Percentiles rank a stretch among this genome's conserved stretches.
These are phyloP conservation scores for Arrhamphus sclerolepis DNA, from an alignment of 2,797 vertebrate genomes.

Conservation along the genomic window DNA sequence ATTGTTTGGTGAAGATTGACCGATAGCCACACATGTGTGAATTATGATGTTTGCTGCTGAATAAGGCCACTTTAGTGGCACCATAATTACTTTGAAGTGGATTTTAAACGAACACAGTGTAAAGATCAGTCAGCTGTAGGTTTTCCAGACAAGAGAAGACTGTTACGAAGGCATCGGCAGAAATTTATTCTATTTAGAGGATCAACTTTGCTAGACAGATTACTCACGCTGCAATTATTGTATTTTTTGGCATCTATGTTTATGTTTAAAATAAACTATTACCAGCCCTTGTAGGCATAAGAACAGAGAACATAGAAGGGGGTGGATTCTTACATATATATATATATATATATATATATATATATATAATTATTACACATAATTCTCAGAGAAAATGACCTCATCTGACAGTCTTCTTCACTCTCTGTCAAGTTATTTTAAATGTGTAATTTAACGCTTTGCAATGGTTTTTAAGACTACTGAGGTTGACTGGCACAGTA, in stretches of 20 bases:
- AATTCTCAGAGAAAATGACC: too few relatives aligned
- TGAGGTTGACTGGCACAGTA: too few relatives aligned
- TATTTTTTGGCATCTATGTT: neutral
- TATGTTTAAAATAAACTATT: slow-evolving; percentile 22
- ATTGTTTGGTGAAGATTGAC: neutral
- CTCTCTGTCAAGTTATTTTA: slow-evolving; percentile 10
- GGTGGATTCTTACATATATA: slow-evolving; percentile 6
- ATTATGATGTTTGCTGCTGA: slow-evolving; percentile 6
- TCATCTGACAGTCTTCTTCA: neutral
- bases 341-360: too few relatives aligned
- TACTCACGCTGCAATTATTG: slow-evolving; percentile 4
- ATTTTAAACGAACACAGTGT: slow-evolving; percentile 6
- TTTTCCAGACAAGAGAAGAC: neutral
- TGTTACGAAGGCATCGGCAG: neutral
- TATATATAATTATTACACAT: too few relatives aligned
- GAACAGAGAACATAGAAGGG: slow-evolving; percentile 7
- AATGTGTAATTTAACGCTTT: slow-evolving; percentile 30
- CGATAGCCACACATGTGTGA: neutral
- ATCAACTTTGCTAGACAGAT: neutral
- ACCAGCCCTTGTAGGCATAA: slow-evolving; percentile 17
- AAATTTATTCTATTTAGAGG: slow-evolving; percentile 28
- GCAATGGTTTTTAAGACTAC: slow-evolving; percentile 49
- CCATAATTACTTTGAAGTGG: slow-evolving; percentile 18
- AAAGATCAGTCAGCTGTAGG: slow-evolving; percentile 6
- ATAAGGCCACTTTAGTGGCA: slow-evolving; percentile 13